Evolutionary conservation across 2,113 vertebrate genomes (phyloP), one percentile per base, ranked within the genome.

Genomic region (Prionailurus bengalensis): DNA sequence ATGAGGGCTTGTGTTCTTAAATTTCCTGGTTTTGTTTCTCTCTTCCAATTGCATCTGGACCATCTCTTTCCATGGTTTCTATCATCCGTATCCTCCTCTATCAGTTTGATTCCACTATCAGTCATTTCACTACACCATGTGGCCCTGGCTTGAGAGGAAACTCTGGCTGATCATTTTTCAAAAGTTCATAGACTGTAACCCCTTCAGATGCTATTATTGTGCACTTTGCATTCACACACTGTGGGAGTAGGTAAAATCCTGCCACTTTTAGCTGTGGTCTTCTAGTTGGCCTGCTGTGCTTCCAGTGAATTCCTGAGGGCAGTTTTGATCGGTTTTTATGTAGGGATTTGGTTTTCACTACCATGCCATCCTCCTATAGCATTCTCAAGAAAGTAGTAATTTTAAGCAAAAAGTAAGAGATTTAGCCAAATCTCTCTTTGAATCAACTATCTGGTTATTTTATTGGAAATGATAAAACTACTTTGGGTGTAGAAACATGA

Each of bases 381-480:
- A 86, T 94, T 96, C 61, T 86, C n/a, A 92, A 89, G 79, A n/a
- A 93, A 79, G 16, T 91, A 29, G 39, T 51, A 68, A 86, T 82
- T 96, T 89, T 58, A 90, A 63, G 21, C 48, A 86, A 31, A 80
- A 80, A 93, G 90, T 91, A 80, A 78, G 39, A 45, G 45, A 45
- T 45, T 51, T 33, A 90, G 17, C 25, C 31, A 94, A 51, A 42
- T 84, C 48, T 63, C 55, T 95, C 68, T 96, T 89, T 83, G 66
- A 74, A 15, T 74, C 13, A 83, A 55, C 27, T 87, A 9, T 81
- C 19, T 88, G 29, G 48, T 89, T 96, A 96, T 88, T 94, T 65
- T 82, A 39, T 88, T 96, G 73, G 70, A 97, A 94, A 95, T 70
- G 14, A 95, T 61, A 53, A 70, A 93, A 88, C 27, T 95, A 53